Evolutionary conservation across 2,888 invertebrate species (phyloP), one percentile per base, ranked within the genome.

Genomic region (Caenorhabditis becei): DNA sequence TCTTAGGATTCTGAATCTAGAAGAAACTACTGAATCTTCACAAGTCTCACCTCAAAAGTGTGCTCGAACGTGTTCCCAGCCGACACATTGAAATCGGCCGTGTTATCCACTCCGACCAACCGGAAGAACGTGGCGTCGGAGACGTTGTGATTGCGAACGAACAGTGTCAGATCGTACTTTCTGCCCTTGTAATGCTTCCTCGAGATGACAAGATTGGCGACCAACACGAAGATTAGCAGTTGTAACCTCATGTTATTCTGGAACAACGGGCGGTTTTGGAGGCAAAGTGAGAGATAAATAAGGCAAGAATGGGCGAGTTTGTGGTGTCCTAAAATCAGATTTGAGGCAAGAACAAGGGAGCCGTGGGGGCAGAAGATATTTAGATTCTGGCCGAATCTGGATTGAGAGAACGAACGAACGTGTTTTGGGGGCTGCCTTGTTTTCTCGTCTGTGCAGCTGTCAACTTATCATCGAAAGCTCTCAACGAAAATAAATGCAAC

Each of bases 21-120:
- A n/a, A n/a, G n/a, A n/a, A n/a, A n/a, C n/a, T n/a, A n/a, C n/a
- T n/a, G n/a, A n/a, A n/a, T n/a, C n/a, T n/a, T n/a, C n/a, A n/a
- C n/a, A n/a, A n/a, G n/a, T 44, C 49, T n/a, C 26, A 87, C 89
- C 82, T 91, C 88, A 62, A 91, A 90, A 44, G 88, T 87, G 66
- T 91, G 90, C 47, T 91, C 90, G 75, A 91, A 91, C 11, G 87
- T 91, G 59, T 89, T 86, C 14, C 90, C 89, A 16, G 89, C 85
- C 0, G 86, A 86, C 14, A 91, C 89, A 74, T 87, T 87, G 84
- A 90, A 90, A 71, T 90, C 90, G 16, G 89, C 89, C 1, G 90
- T 90, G 77, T 90, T 90, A 67, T 90, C 90, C 35, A 90, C 90
- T 7, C 90, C 90, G 61, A 90, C 87, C 11, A 90, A 71, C 18